Percentiles rank a stretch among this genome's conserved stretches.
These are phyloP conservation scores for Corapipo altera DNA, from an alignment of 2,113 vertebrate species.

Conservation along the genomic window DNA sequence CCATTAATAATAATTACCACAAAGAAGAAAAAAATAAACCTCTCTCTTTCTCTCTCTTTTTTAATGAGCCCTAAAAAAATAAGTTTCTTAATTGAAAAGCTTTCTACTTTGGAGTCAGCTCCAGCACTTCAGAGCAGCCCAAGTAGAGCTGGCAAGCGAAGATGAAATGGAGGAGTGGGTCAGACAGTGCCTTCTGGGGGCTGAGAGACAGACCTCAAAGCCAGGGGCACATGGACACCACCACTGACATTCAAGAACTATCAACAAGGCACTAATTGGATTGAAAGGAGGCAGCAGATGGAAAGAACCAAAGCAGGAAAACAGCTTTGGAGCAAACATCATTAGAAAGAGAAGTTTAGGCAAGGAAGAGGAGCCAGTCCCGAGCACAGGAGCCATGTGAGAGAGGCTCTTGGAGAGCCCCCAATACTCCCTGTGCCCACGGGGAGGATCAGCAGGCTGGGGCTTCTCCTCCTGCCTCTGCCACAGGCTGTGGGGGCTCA, in stretches of 20 bases:
- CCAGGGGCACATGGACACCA: neutral
- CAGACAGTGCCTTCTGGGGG: constrained; percentile 19
- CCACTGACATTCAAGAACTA: neutral
- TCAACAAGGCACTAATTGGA: constrained; percentile 58
- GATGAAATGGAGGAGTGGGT: constrained; percentile 35
- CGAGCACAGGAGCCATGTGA: neutral
- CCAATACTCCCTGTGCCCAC: accelerated
- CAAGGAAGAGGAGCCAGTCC: neutral
- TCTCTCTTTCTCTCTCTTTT: constrained; percentile 45
- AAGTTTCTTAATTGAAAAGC: constrained; percentile 66
- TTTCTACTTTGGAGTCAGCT: constrained; percentile 56
- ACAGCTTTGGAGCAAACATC: constrained; percentile 10
- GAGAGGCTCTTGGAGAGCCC: accelerated
- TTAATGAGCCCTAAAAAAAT: constrained; percentile 57
- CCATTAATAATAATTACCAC: constrained; percentile 53
- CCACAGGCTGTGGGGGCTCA: neutral
- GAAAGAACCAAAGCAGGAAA: constrained; percentile 5
- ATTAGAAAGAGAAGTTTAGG: neutral
- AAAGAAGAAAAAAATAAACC: neutral
- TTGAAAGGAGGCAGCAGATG: neutral
- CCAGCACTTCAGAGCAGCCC: constrained; percentile 39
- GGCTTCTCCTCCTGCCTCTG: neutral
- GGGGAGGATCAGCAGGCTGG: neutral
- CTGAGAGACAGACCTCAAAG: neutral
- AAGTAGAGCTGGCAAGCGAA: neutral